A percentile compares a stretch with the other conserved stretches of the same genome.
Conservation (phyloP, 2,888 invertebrate genomes). For the Neoitamus cyanurus region DNA sequence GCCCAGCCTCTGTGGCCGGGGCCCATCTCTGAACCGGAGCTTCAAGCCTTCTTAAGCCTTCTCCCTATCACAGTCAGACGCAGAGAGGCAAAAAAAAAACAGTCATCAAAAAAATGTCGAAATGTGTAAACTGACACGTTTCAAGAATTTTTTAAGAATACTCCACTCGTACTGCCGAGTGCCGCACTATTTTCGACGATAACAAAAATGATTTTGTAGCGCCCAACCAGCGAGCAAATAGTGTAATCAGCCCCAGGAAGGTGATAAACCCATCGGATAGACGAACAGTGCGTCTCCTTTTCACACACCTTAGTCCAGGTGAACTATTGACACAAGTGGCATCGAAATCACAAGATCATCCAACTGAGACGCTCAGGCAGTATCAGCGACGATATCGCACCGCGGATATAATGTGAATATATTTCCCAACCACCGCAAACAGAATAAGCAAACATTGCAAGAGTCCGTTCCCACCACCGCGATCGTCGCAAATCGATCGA, state of each 20-base stretch:
- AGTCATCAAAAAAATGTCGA: slow-evolving; percentile 32
- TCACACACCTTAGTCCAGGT: neutral
- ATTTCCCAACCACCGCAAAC: slow-evolving; percentile 23
- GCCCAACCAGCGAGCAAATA: slow-evolving; percentile 20
- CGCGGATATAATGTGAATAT: slow-evolving; percentile 1
- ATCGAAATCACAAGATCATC: slow-evolving; percentile 8
- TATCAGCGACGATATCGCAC: slow-evolving; percentile 19
- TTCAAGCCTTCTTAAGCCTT: neutral
- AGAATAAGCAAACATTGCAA: slow-evolving; percentile 16
- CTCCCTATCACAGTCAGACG: neutral
- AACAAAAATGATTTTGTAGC: neutral
- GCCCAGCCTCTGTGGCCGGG: neutral
- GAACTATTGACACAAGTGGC: slow-evolving; percentile 45
- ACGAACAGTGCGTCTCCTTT: neutral
- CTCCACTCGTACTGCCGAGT: neutral
- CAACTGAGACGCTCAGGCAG: neutral
- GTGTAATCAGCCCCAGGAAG: slow-evolving; percentile 21
- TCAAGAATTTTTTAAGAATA: slow-evolving; percentile 8
- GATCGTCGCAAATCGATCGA: neutral
- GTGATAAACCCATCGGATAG: neutral
- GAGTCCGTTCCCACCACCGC: slow-evolving; percentile 34
- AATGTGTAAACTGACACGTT: slow-evolving; percentile 37
- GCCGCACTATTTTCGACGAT: neutral
- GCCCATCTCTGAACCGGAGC: neutral
- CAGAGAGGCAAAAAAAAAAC: neutral